Conservation (phyloP, 2,113 vertebrate genomes). For the Cinclus mexicanus region DNA sequence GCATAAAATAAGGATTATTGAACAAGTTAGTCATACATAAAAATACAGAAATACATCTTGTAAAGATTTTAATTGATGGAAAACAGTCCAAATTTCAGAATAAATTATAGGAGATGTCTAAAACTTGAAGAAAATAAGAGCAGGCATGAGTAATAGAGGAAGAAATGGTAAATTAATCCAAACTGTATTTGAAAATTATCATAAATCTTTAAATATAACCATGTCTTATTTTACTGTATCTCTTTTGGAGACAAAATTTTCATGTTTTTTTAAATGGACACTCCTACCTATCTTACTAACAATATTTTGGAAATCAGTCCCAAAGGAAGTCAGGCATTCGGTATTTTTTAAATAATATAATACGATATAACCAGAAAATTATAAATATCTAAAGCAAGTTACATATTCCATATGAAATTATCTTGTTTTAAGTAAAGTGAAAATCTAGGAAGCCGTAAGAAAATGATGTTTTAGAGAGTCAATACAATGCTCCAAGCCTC, state of each 20-base stretch:
- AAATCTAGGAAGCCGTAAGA: neutral
- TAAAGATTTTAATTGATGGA: neutral
- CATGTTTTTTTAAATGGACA: neutral
- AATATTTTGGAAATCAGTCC: neutral
- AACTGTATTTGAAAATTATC: neutral
- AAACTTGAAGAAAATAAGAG: neutral
- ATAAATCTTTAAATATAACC: neutral
- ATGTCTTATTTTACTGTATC: neutral
- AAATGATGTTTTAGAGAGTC: neutral
- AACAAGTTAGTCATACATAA: neutral
- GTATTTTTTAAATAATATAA: neutral
- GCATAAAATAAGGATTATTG: neutral
- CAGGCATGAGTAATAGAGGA: neutral
- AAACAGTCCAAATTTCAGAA: neutral
- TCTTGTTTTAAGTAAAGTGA: neutral
- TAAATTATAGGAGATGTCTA: neutral
- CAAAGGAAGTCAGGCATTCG: neutral
- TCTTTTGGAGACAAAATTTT: neutral
- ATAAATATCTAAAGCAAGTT: neutral
- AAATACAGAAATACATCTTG: neutral
- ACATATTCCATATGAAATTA: neutral
- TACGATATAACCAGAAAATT: neutral
- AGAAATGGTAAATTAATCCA: neutral
- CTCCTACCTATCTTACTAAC: neutral
- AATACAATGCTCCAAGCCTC: neutral